A percentile compares a stretch with the other conserved stretches of the same genome.
Conservation (phyloP, 2,888 invertebrate species). For the Dromius quadrimaculatus region DNA sequence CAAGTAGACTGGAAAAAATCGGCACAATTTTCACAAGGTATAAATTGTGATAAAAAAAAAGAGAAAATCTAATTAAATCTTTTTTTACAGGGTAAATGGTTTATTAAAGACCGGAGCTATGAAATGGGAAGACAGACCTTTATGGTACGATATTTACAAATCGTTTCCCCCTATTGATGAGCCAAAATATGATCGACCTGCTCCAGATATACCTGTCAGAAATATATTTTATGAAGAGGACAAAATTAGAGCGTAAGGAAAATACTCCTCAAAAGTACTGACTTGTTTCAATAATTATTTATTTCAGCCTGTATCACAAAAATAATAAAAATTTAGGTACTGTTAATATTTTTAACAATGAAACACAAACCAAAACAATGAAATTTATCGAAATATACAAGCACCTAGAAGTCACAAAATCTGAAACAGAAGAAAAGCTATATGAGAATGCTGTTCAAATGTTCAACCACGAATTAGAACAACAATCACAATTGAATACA, state of each 20-base stretch:
- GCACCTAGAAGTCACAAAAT: constrained; percentile 70
- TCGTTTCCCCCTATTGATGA: constrained; percentile 90
- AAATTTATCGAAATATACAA: constrained; percentile 74
- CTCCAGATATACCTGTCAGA: constrained; percentile 72
- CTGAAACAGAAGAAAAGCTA: constrained; percentile 69
- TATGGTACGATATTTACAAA: constrained; percentile 94
- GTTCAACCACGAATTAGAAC: constrained; percentile 62
- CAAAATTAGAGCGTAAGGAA: constrained; percentile 82
- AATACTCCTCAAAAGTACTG: constrained; percentile 42
- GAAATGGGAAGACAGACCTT: constrained; percentile 83
- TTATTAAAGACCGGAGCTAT: constrained; percentile 84
- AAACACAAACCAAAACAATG: constrained; percentile 71
- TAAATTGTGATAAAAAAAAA: no score
- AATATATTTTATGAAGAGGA: constrained; percentile 89
- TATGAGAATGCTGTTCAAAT: constrained; percentile 67
- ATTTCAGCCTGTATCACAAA: constrained; percentile 76
- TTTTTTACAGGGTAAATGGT: constrained; percentile 77
- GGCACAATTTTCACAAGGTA: constrained; percentile 78
- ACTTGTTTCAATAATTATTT: constrained; percentile 29
- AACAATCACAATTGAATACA: constrained; percentile 34
- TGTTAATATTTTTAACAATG: constrained; percentile 70
- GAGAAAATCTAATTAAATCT: no score
- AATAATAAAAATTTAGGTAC: constrained; percentile 70
- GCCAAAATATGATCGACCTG: constrained; percentile 80
- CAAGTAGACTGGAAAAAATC: constrained; percentile 78